Evolutionary conservation across 1,140 invertebrate genomes (phyloP), one percentile per base, ranked within the genome.

Genomic region (Paraescarpia echinospica): DNA sequence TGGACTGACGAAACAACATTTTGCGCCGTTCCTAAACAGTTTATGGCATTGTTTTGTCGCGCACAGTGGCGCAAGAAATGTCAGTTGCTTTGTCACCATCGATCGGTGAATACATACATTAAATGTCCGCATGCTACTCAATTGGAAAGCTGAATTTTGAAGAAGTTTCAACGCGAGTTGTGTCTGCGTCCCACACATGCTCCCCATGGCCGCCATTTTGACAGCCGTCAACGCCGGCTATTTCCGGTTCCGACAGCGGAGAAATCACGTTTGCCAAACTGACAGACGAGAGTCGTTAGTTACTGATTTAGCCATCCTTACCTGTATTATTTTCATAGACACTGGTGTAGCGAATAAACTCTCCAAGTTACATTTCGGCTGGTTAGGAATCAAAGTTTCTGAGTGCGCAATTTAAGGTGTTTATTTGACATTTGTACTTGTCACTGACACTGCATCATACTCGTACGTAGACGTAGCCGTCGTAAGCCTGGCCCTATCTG

Each of bases 141-240:
- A 33, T 4, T 90, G 33, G 6, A 35, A 90, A 34, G 89, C 89
- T 90, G 89, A 90, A 90, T 34, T 34, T 5, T 90, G 18, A 12
- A 90, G 35, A 90, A 90, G 35, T 34, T 90, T 90, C 59, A 77
- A 77, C 59, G 59, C 59, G 59, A 77, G 1, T 34, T 35, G 89
- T 34, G 33, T 34, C 33, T 90, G 33, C 89, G 34, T 90, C 35
- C 33, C 34, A 90, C 89, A 90, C 89, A 90, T 90, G 89, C 89
- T 90, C 89, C 89, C 89, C 89, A 9, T 35, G 89, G 35, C 89
- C 33, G 89, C 89, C 89, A 90, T 90, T 34, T 90, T 90, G 89
- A 90, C 89, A 90, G 59, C 59, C 8, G 59, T 77, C 1, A 77
- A 77, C 59, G 59, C 59, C 59, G 59, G 59, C 59, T 77, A 77